phyloP scores from a whole-genome alignment of 2,888 invertebrate genomes.

The Timandra comae region DNA sequence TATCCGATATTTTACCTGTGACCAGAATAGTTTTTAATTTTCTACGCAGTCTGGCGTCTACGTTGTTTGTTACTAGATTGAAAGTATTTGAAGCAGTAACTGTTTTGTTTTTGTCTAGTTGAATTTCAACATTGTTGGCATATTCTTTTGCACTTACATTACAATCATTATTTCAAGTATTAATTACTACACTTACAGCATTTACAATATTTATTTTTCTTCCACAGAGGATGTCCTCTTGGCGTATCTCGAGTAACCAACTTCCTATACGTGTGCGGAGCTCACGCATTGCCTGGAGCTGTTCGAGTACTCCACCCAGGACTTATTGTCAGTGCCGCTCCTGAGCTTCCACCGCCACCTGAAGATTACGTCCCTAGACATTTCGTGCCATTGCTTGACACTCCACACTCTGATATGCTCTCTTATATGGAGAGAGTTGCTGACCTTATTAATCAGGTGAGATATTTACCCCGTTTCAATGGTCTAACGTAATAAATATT shows the following conservation, averaged over 20 bases:
- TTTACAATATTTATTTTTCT: too few relatives aligned
- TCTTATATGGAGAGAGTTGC: constrained; percentile 86
- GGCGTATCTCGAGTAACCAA: constrained; percentile 84
- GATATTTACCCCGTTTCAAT: too few relatives aligned
- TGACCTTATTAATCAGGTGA: constrained; percentile 85
- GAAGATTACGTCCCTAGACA: constrained; percentile 79
- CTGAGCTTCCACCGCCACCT: constrained; percentile 85
- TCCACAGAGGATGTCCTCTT: constrained; percentile 66
- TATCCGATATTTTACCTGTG: not conserved
- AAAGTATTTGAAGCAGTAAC: too few relatives aligned
- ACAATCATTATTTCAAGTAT: too few relatives aligned
- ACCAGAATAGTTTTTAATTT: too few relatives aligned
- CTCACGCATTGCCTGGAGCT: constrained; percentile 82
- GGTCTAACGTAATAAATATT: too few relatives aligned
- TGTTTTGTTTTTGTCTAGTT: too few relatives aligned
- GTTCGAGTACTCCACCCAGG: constrained; percentile 83
- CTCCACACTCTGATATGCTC: constrained; percentile 82
- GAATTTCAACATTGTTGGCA: too few relatives aligned
- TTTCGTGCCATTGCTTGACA: constrained; percentile 85
- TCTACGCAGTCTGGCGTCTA: too few relatives aligned
- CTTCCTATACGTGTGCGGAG: constrained; percentile 86
- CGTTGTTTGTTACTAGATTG: too few relatives aligned
- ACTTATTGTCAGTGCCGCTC: constrained; percentile 88
- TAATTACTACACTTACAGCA: too few relatives aligned
- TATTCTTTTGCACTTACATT: too few relatives aligned